Evolutionary conservation across 2,113 vertebrate species (phyloP).

Genomic region (Platycercus adscitus): DNA sequence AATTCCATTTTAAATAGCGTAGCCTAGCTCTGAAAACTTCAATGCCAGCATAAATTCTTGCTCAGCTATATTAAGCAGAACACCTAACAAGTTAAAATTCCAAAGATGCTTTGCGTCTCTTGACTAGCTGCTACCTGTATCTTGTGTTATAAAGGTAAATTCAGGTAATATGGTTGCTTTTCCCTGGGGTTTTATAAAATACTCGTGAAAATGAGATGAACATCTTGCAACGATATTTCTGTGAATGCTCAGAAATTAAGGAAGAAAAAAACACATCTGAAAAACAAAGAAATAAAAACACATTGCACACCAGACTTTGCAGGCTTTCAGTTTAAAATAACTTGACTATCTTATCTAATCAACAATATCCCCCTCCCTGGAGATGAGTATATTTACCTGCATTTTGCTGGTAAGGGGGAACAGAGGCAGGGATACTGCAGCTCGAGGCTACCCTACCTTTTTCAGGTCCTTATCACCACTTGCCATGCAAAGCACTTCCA

Average conservation of each 20-base stretch:
- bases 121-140: slow-evolving; percentile 45
- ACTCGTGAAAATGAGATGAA: not conserved
- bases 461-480: rapidly evolving
- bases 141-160: slow-evolving; percentile 57
- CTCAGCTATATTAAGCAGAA: slow-evolving; percentile 39
- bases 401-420: not conserved
- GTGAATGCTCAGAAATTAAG: not conserved
- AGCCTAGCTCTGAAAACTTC: slow-evolving; percentile 66
- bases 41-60: slow-evolving; percentile 54
- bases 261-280: not conserved
- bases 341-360: not conserved
- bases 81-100: slow-evolving; percentile 68
- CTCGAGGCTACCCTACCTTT: not conserved
- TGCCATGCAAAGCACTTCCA: not conserved
- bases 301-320: not conserved
- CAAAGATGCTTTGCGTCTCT: slow-evolving; percentile 44
- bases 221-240: not conserved
- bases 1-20: slow-evolving; percentile 72
- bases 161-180: slow-evolving; percentile 39
- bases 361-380: not conserved
- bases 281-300: not conserved
- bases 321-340: not conserved
- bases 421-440: not conserved
- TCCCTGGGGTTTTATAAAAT: slow-evolving; percentile 9
- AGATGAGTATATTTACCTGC: not conserved